Conservation (phyloP, 2,888 invertebrate species). For the Acanthosepion pharaonis region DNA sequence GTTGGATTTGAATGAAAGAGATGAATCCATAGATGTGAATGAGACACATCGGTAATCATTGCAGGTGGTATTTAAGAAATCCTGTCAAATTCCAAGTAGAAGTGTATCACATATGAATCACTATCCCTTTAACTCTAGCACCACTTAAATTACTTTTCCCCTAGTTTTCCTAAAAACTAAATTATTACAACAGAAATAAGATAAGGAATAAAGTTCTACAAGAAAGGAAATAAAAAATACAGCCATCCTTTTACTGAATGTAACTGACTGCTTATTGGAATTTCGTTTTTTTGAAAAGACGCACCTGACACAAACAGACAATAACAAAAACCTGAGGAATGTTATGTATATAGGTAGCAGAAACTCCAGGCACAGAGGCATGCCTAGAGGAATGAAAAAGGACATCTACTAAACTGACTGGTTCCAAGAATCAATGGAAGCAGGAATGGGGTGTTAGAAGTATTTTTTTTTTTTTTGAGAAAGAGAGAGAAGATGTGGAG, state of each 20-base stretch:
- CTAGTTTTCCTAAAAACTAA: not conserved
- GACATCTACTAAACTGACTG: slow-evolving; percentile 1
- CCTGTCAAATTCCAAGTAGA: not conserved
- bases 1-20: not conserved
- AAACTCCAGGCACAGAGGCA: not conserved
- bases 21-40: not conserved
- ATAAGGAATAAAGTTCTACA: not conserved
- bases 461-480: not conserved
- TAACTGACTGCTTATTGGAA: not conserved
- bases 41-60: not conserved
- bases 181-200: not conserved
- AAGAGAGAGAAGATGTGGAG: not conserved
- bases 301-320: not conserved
- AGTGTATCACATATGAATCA: not conserved
- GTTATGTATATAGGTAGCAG: not conserved
- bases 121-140: not conserved
- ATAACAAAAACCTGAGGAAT: slow-evolving; percentile 11
- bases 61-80: not conserved
- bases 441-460: not conserved
- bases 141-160: not conserved
- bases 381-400: not conserved
- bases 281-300: not conserved
- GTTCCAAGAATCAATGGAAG: not conserved
- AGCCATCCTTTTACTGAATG: not conserved
- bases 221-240: not conserved